These are phyloP conservation scores for Dryas iulia DNA, from an alignment of 1,140 invertebrate species.

Conservation along the genomic window DNA sequence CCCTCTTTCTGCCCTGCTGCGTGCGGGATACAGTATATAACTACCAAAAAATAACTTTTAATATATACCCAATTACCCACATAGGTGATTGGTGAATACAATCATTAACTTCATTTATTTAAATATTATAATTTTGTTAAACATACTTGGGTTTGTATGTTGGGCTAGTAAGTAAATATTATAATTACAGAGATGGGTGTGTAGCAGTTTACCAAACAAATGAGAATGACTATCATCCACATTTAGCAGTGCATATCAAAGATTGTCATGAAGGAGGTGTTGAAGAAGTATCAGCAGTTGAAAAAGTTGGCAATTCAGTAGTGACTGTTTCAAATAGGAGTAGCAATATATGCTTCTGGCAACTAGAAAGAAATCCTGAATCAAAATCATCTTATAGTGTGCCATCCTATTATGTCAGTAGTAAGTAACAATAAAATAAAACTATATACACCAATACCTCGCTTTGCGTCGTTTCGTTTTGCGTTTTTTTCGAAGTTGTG, in stretches of 20 bases:
- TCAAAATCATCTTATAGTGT: not conserved
- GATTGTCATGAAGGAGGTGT: slow-evolving; percentile 57
- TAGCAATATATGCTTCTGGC: slow-evolving; percentile 45
- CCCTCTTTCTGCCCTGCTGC: too few relatives aligned
- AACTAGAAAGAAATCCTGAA: slow-evolving; percentile 25
- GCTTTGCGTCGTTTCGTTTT: too few relatives aligned
- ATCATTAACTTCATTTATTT: too few relatives aligned
- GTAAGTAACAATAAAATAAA: not conserved
- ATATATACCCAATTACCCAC: too few relatives aligned
- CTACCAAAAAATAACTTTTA: too few relatives aligned
- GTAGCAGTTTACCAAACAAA: slow-evolving; percentile 42
- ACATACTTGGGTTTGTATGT: too few relatives aligned
- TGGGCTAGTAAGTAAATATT: too few relatives aligned
- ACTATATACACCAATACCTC: too few relatives aligned
- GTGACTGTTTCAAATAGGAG: slow-evolving; percentile 49
- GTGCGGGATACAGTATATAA: too few relatives aligned
- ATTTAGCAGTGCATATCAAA: slow-evolving; percentile 44
- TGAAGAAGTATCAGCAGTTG: slow-evolving; percentile 61
- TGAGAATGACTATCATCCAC: slow-evolving; percentile 38
- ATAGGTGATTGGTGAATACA: too few relatives aligned
- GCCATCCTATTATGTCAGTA: not conserved
- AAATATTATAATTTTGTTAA: too few relatives aligned
- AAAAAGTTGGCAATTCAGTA: slow-evolving; percentile 41
- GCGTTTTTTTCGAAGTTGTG: too few relatives aligned
- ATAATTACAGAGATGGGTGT: slow-evolving; percentile 62